These are phyloP conservation scores for Ischnus inquisitorius DNA, from an alignment of 2,888 invertebrate species.

Conservation along the genomic window DNA sequence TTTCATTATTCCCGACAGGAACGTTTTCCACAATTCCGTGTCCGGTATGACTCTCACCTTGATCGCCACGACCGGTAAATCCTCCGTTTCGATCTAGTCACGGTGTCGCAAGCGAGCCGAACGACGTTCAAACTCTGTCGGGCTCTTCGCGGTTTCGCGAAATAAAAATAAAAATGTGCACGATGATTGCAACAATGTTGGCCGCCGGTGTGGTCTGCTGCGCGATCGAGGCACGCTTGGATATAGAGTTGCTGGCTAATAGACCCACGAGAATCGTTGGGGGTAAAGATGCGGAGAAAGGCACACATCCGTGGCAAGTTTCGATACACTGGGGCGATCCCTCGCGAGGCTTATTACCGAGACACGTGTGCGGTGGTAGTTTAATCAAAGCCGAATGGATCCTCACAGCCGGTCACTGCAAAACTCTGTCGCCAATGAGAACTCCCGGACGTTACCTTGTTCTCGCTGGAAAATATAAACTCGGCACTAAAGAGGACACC, in stretches of 20 bases:
- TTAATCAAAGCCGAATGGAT: conserved; percentile 85
- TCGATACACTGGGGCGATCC: conserved; percentile 84
- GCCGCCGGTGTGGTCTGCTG: conserved; percentile 4
- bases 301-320: conserved; percentile 86
- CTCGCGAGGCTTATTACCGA: conserved; percentile 74
- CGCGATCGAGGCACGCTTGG: conserved; percentile 44
- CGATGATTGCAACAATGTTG: conserved; percentile 20
- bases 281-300: conserved; percentile 82
- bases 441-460: conserved; percentile 66
- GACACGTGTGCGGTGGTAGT: conserved; percentile 86
- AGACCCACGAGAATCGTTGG: conserved; percentile 80
- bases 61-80: conserved; percentile 44
- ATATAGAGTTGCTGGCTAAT: conserved; percentile 72
- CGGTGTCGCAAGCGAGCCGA: not conserved
- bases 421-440: conserved; percentile 75
- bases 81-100: conserved; percentile 34
- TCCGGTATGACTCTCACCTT: conserved; percentile 57
- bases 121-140: conserved; percentile 9
- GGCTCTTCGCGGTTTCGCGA: not conserved
- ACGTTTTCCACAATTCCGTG: conserved; percentile 13
- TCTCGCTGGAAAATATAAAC: conserved; percentile 78
- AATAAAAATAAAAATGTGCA: conserved; percentile 36
- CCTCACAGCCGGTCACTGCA: conserved; percentile 86
- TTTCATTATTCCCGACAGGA: not conserved
- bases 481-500: conserved; percentile 76